Evolutionary conservation across 1,140 invertebrate species (phyloP).

Genomic region (Meteorus sp.): DNA sequence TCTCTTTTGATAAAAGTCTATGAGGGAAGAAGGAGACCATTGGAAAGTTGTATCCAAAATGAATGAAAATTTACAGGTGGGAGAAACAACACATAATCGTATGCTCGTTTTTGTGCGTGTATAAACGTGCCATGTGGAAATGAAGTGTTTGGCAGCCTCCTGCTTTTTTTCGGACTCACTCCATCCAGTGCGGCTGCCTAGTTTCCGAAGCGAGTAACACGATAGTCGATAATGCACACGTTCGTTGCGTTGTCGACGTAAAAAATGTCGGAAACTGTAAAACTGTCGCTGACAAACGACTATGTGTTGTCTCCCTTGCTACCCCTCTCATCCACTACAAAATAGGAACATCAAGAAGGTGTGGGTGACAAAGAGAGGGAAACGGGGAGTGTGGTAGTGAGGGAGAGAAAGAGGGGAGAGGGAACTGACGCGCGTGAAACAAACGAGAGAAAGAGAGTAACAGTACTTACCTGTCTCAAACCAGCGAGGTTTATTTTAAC

Average conservation of each 20-base stretch:
- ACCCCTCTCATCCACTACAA: slow-evolving; percentile 13
- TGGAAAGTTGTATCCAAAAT: no score
- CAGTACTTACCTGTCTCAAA: no score
- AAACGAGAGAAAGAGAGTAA: no score
- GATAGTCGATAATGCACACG: slow-evolving; percentile 15
- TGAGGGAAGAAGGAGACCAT: no score
- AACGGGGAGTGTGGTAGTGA: neutral
- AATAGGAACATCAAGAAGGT: no score
- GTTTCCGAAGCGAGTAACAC: slow-evolving; percentile 2
- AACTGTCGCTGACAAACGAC: slow-evolving; percentile 27
- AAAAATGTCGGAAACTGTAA: slow-evolving; percentile 22
- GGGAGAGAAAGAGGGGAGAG: neutral
- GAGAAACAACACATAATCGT: neutral
- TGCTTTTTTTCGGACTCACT: neutral
- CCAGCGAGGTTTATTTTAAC: no score
- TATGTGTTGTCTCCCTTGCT: slow-evolving; percentile 9
- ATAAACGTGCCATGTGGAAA: no score
- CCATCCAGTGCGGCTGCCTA: slow-evolving; percentile 9
- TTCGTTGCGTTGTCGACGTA: slow-evolving; percentile 16
- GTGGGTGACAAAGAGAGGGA: no score
- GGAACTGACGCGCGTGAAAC: no score
- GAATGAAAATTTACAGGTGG: no score
- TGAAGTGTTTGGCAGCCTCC: neutral
- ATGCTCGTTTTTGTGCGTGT: neutral
- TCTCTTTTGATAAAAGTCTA: no score